Percentiles rank a stretch among this genome's conserved stretches.
Evolutionary conservation across 2,113 vertebrate genomes (phyloP).

Genomic region (Eulacestoma nigropectus): DNA sequence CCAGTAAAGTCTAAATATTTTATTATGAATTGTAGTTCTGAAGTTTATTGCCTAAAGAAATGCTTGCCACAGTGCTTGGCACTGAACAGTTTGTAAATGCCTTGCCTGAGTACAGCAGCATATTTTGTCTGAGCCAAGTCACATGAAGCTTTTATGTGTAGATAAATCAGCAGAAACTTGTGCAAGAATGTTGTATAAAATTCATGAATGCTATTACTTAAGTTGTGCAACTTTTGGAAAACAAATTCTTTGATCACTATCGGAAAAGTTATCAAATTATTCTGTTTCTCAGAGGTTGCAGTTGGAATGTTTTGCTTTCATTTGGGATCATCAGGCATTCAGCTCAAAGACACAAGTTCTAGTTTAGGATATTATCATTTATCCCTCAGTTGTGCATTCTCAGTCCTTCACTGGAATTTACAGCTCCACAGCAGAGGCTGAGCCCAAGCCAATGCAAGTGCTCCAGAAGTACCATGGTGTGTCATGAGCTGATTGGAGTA

Average conservation of each 20-base stretch:
- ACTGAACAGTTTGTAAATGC: not conserved
- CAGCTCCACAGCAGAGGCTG: not conserved
- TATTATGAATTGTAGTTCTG: not conserved
- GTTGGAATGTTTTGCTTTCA: not conserved
- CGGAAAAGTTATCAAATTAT: not conserved
- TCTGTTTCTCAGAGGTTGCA: not conserved
- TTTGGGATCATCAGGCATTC: not conserved
- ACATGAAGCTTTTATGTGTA: not conserved
- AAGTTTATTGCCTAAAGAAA: not conserved
- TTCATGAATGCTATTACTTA: not conserved
- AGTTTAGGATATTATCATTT: not conserved
- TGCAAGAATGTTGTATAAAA: not conserved
- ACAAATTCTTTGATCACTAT: not conserved
- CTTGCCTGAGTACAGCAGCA: not conserved
- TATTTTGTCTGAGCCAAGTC: not conserved
- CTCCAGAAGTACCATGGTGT: not conserved
- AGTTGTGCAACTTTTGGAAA: not conserved
- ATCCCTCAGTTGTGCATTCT: not conserved
- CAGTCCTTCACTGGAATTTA: not conserved
- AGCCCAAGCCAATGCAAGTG: not conserved
- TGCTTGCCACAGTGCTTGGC: not conserved
- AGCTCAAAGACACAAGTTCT: not conserved
- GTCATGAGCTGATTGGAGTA: not conserved
- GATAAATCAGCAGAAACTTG: not conserved
- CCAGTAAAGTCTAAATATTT: not conserved